Evolutionary conservation across 2,113 vertebrate species (phyloP).

Genomic region (Scomber japonicus): DNA sequence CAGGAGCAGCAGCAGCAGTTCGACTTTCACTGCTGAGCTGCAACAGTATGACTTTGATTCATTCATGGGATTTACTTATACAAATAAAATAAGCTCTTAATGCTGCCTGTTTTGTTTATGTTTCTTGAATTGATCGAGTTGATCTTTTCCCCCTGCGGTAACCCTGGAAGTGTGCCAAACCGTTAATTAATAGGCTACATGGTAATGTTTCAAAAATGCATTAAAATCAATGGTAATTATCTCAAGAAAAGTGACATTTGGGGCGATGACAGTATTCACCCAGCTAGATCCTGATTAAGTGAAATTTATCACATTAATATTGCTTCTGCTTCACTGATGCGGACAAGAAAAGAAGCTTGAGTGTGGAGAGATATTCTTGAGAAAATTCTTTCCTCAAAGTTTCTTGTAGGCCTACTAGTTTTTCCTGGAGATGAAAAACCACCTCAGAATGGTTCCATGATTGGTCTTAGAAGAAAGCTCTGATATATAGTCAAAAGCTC

Average conservation of each 20-base stretch:
- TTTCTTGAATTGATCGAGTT: conserved; percentile 36
- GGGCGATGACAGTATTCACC: conserved; percentile 34
- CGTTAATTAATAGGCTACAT: conserved; percentile 55
- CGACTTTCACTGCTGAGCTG: conserved; percentile 28
- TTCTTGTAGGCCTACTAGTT: no score
- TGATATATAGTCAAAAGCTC: no score
- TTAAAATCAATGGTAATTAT: conserved; percentile 54
- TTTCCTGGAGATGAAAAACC: no score
- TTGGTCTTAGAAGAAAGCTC: no score
- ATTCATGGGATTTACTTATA: conserved; percentile 38
- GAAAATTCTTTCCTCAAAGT: no score
- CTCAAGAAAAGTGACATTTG: conserved; percentile 45
- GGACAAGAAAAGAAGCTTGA: neutral
- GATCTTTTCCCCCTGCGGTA: conserved; percentile 29
- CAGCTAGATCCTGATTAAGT: conserved; percentile 34
- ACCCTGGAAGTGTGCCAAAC: conserved; percentile 28
- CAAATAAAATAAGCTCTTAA: conserved; percentile 21
- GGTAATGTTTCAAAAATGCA: conserved; percentile 42
- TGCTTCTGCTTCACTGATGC: neutral
- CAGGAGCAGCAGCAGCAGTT: conserved; percentile 51
- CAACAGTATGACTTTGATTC: conserved; percentile 31
- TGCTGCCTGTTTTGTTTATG: conserved; percentile 15
- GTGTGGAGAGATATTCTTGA: neutral
- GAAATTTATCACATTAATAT: conserved; percentile 22
- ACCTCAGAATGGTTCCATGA: no score